Conservation (phyloP, 2,797 vertebrate genomes). For the Amblyraja radiata region DNA sequence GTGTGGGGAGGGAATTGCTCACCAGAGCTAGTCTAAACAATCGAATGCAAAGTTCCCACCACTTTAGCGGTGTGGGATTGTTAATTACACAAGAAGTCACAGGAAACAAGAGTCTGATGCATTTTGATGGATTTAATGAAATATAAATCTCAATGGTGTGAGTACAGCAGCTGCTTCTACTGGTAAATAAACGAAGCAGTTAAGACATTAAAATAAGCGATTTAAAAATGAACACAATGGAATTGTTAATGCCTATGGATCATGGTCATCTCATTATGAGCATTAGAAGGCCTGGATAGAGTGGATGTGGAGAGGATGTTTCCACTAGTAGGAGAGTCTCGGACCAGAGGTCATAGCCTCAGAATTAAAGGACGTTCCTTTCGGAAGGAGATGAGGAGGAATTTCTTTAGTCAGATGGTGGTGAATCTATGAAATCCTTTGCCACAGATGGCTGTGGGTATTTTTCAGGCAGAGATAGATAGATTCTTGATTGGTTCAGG, state of each 20-base stretch:
- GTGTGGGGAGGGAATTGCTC: background rate
- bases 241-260: background rate
- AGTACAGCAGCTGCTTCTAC: background rate
- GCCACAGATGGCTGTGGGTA: too few species aligned
- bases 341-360: too few species aligned
- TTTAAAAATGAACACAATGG: background rate
- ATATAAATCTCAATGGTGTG: background rate
- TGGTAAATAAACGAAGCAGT: background rate
- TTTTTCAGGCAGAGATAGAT: too few species aligned
- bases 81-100: background rate
- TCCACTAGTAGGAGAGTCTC: too few species aligned
- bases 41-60: background rate
- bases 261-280: background rate
- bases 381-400: too few species aligned
- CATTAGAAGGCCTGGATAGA: too few species aligned
- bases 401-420: too few species aligned
- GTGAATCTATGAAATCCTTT: too few species aligned
- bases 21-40: background rate
- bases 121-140: background rate
- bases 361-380: too few species aligned
- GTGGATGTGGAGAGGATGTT: too few species aligned
- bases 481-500: too few species aligned
- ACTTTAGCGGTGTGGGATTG: background rate
- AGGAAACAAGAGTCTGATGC: background rate
- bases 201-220: background rate